Base-by-base conservation (phyloP, 2,113 vertebrate genomes). In the Oncorhynchus keta region DNA sequence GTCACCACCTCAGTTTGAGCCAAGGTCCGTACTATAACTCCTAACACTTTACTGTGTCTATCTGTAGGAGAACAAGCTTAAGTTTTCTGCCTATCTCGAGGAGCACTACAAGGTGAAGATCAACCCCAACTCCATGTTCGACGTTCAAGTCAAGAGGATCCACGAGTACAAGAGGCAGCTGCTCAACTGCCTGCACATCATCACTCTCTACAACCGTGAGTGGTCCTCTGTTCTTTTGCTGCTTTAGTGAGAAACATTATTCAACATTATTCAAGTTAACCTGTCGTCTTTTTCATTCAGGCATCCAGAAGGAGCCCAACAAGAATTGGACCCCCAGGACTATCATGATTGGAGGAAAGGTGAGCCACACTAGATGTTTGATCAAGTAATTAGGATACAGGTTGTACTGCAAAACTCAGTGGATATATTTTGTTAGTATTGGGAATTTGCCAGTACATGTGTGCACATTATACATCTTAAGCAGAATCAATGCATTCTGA, bases 331-430 rank as follows among this genome's bases (percentile, higher is more conserved):
- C 95, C 20, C 96, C 96, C 11, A 94, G 96, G 78, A 97, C 96
- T 0, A 55, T 97, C 75, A 97, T 97, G 95, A 97, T 97, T 18
- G 96, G 96, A 77, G 96, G 96, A 89, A 97, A 97, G 94, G 96
- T 97, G 82, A 88, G 92, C 51, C 3, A 62, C 59, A 62, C 1
- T 22, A 62, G 6, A 62, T 3, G 20, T 62, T 22, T n/a, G 59
- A 62, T 62, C 59, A 62, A 7, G n/a, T 22, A 7, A 22, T 62
- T 24, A 62, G 59, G n/a, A 62, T 62, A 62, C 55, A 57, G 4
- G 14, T 64, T 64, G 22, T 64, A 64, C n/a, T 26, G 62, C 22
- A 26, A 45, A 45, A 45, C 9, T 12, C 2, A 45, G 12, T 11
- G 2, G 9, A 45, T 45, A 45, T 45, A 11, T 45, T 45, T 45